These are phyloP conservation scores for Drosophila burlai DNA, from an alignment of 1,140 invertebrate species.

Conservation along the genomic window DNA sequence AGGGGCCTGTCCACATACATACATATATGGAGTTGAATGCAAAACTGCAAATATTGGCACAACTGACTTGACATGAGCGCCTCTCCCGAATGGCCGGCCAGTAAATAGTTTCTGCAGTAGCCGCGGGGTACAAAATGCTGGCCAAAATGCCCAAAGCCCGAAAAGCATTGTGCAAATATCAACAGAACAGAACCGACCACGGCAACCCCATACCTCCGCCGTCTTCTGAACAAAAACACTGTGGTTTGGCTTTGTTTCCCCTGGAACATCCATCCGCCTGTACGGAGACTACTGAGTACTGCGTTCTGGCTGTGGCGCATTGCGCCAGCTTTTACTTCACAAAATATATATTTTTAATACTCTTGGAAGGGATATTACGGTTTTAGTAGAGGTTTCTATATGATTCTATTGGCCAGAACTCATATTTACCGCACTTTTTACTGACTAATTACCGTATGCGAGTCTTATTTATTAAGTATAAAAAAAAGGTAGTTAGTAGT, in stretches of 20 bases:
- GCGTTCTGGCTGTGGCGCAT: conserved; percentile 32
- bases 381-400: background rate
- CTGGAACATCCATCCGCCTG: conserved; percentile 25
- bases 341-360: conserved; percentile 13
- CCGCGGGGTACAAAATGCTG: conserved; percentile 14
- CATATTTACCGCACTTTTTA: no score
- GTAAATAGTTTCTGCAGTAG: conserved; percentile 42
- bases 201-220: conserved; percentile 5
- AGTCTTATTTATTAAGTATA: background rate
- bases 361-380: conserved; percentile 5
- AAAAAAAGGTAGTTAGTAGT: no score
- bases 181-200: conserved; percentile 19
- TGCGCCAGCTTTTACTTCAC: conserved; percentile 48
- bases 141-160: conserved; percentile 37
- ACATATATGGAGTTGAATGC: conserved; percentile 23
- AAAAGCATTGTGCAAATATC: conserved; percentile 60
- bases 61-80: conserved; percentile 46
- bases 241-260: conserved; percentile 53
- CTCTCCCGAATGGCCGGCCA: conserved; percentile 4
- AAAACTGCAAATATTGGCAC: conserved; percentile 69
- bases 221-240: conserved; percentile 36
- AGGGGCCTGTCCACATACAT: conserved; percentile 23
- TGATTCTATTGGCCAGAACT: no score
- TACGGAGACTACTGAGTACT: conserved; percentile 10
- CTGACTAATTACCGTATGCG: no score